phyloP scores from a whole-genome alignment of 2,797 vertebrate species.

The Sebastes itinus region DNA sequence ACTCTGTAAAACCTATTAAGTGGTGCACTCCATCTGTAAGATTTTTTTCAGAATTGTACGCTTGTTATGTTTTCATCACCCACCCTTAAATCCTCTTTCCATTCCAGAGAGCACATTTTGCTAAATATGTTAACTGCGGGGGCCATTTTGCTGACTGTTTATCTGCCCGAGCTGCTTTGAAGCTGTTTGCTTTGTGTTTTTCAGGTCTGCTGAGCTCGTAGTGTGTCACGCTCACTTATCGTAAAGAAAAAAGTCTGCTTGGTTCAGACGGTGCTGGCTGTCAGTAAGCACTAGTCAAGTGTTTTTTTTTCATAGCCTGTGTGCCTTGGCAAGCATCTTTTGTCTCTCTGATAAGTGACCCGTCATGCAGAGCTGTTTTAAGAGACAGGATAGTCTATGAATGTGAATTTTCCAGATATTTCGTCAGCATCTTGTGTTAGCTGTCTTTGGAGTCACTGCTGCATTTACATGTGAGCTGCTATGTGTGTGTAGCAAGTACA shows the following conservation, averaged over 20 bases:
- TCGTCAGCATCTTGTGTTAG: slow-evolving; percentile 38
- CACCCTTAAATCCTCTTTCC: slow-evolving; percentile 19
- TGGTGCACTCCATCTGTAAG: not conserved
- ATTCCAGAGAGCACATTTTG: slow-evolving; percentile 29
- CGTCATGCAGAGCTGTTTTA: slow-evolving; percentile 35
- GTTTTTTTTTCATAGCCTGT: not conserved
- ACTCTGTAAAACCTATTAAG: slow-evolving; percentile 34
- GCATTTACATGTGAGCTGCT: slow-evolving; percentile 27
- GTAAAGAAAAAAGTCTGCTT: slow-evolving; percentile 39
- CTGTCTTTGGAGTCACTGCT: slow-evolving; percentile 18
- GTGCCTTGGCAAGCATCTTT: slow-evolving; percentile 21
- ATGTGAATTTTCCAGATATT: slow-evolving; percentile 26
- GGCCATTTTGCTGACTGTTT: slow-evolving; percentile 59
- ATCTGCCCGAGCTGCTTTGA: slow-evolving; percentile 35
- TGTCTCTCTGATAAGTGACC: slow-evolving; percentile 45
- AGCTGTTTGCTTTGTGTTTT: slow-evolving; percentile 50
- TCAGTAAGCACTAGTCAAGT: slow-evolving; percentile 14
- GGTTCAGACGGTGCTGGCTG: slow-evolving; percentile 13
- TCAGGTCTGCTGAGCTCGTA: slow-evolving; percentile 63
- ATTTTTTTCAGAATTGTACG: slow-evolving; percentile 18
- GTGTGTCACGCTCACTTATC: slow-evolving; percentile 56
- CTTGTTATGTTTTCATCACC: slow-evolving; percentile 18
- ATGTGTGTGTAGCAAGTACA: slow-evolving; percentile 41
- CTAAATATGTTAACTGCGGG: slow-evolving; percentile 8
- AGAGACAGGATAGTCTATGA: slow-evolving; percentile 5